Evolutionary conservation across 2,797 vertebrate species (phyloP).

Genomic region (Vipera latastei): DNA sequence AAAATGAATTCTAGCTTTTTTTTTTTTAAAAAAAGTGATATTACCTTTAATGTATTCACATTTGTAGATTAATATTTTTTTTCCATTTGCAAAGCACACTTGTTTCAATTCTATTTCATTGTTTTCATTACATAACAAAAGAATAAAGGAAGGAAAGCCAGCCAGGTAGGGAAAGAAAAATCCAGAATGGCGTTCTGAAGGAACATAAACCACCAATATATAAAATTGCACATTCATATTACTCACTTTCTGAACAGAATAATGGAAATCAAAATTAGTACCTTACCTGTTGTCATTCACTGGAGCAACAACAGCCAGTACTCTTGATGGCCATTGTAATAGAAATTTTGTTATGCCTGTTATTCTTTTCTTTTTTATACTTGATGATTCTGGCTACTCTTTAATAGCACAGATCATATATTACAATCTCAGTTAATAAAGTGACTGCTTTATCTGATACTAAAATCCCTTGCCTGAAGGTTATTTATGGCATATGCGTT

Average conservation of each 20-base stretch:
- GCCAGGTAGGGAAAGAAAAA: background rate
- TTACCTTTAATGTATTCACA: background rate
- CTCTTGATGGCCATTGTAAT: background rate
- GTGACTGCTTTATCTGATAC: conserved; percentile 51
- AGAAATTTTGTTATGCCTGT: background rate
- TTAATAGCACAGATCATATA: conserved; percentile 36
- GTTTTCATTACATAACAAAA: background rate
- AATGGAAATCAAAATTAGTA: conserved; percentile 29
- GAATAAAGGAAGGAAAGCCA: conserved; percentile 10
- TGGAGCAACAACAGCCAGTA: background rate
- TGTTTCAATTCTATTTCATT: background rate
- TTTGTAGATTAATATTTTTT: background rate
- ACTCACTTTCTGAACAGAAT: conserved; percentile 18
- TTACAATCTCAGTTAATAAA: conserved; percentile 20
- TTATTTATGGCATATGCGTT: conserved; percentile 10
- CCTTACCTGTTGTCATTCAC: conserved; percentile 58
- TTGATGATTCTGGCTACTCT: conserved; percentile 53
- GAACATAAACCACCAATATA: conserved; percentile 3
- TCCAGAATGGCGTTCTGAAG: conserved; percentile 21
- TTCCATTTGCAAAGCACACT: background rate
- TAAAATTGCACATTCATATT: background rate
- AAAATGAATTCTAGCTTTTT: background rate
- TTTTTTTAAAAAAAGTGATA: background rate
- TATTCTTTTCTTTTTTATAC: conserved; percentile 1
- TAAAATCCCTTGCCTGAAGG: conserved; percentile 13